Evolutionary conservation across 2,888 invertebrate genomes (phyloP).

Genomic region (Xanthostigma xanthostigma): DNA sequence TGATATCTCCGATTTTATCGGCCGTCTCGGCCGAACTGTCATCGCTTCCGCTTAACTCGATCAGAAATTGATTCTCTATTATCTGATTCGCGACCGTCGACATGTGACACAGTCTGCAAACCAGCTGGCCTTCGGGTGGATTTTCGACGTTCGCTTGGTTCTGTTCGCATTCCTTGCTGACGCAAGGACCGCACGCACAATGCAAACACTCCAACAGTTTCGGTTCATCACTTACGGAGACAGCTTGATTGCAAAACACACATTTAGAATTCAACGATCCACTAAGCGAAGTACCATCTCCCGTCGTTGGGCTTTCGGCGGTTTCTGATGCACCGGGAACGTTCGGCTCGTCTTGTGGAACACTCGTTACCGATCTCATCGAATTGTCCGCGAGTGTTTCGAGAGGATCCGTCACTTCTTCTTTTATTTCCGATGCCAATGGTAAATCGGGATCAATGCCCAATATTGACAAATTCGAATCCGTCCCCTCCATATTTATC

Average conservation of each 20-base stretch:
- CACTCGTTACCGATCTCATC: background rate
- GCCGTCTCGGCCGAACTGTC: constrained; percentile 29
- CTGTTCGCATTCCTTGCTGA: constrained; percentile 45
- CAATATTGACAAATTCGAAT: background rate
- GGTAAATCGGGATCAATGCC: constrained; percentile 2
- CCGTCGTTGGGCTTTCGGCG: constrained; percentile 26
- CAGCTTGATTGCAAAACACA: constrained; percentile 30
- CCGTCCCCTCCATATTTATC: background rate
- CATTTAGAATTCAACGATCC: constrained; percentile 20
- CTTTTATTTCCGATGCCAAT: constrained; percentile 1
- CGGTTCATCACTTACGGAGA: constrained; percentile 45
- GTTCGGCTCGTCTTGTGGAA: background rate
- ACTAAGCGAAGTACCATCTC: constrained; percentile 18
- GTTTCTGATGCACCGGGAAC: background rate
- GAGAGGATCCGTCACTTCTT: constrained; percentile 3
- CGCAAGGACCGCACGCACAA: constrained; percentile 64
- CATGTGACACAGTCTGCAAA: constrained; percentile 61
- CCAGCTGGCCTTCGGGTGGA: constrained; percentile 27
- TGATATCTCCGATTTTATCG: constrained; percentile 31
- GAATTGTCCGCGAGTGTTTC: background rate
- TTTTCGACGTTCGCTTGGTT: constrained; percentile 27
- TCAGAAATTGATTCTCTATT: constrained; percentile 72
- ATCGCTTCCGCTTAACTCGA: constrained; percentile 44
- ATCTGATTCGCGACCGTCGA: constrained; percentile 55
- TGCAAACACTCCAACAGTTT: constrained; percentile 81